phyloP scores from a whole-genome alignment of 1,140 invertebrate species.

The Drosophila kohkoa region DNA sequence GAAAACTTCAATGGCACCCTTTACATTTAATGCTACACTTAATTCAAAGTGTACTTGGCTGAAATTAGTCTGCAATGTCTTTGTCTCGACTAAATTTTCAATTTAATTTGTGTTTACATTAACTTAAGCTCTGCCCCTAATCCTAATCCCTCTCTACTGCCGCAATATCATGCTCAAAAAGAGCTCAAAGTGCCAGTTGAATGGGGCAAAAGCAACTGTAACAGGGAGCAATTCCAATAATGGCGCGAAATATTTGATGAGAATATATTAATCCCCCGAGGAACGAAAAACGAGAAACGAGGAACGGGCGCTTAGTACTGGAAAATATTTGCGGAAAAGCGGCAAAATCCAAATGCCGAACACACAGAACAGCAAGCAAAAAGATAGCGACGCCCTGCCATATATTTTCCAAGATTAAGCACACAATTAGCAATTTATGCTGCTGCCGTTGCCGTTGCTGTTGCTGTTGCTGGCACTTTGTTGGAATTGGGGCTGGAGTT shows the following conservation, averaged over 20 bases:
- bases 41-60: constrained; percentile 1
- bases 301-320: constrained; percentile 36
- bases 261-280: constrained; percentile 76
- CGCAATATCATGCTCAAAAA: neutral
- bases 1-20: neutral
- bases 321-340: constrained; percentile 68
- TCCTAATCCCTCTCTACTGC: neutral
- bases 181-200: constrained; percentile 25
- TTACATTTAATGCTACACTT: constrained; percentile 3
- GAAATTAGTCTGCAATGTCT: neutral
- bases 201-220: constrained; percentile 29
- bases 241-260: constrained; percentile 83
- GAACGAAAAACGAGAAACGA: too few relatives aligned
- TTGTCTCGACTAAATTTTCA: constrained; percentile 15
- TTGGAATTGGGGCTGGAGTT: neutral
- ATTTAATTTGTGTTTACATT: constrained; percentile 32
- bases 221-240: constrained; percentile 71
- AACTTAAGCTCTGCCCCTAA: constrained; percentile 13
- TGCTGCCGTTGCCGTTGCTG: constrained; percentile 22
- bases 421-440: constrained; percentile 79
- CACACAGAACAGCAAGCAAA: neutral
- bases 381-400: constrained; percentile 61
- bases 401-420: constrained; percentile 81
- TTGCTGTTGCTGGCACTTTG: constrained; percentile 18
- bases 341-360: constrained; percentile 29